phyloP scores from a whole-genome alignment of 2,888 invertebrate species.

The Entomobrya multifasciata region DNA sequence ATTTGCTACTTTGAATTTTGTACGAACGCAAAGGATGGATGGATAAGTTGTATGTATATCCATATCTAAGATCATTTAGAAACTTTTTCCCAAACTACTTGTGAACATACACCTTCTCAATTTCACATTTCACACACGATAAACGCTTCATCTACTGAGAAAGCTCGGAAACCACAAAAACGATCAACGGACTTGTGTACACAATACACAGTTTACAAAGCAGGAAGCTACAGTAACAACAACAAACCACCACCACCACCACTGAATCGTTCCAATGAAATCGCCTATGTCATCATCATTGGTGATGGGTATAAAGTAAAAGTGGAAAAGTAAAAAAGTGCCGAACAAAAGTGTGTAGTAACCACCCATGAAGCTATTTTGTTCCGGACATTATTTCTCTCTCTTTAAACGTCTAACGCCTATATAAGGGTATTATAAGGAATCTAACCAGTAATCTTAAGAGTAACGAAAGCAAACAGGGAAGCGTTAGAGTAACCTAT shows the following conservation, averaged over 20 bases:
- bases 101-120: slow-evolving; percentile 29
- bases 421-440: not conserved
- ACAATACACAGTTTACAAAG: slow-evolving; percentile 9
- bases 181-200: slow-evolving; percentile 34
- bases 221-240: too few relatives aligned
- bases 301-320: slow-evolving; percentile 6
- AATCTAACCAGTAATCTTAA: not conserved
- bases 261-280: not conserved
- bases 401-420: not conserved
- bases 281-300: slow-evolving; percentile 6
- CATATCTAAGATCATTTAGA: slow-evolving; percentile 35
- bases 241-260: slow-evolving; percentile 11
- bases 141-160: slow-evolving; percentile 43
- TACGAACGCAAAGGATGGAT: too few relatives aligned
- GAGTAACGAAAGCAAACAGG: not conserved
- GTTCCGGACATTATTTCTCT: not conserved
- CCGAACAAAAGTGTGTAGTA: not conserved
- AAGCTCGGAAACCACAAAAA: slow-evolving; percentile 53
- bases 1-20: too few relatives aligned
- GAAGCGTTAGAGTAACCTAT: slow-evolving; percentile 37
- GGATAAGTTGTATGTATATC: too few relatives aligned
- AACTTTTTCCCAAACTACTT: slow-evolving; percentile 18
- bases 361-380: slow-evolving; percentile 5
- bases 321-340: not conserved
- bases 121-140: slow-evolving; percentile 70